phyloP scores from a whole-genome alignment of 1,140 invertebrate species.

The Vanessa tameamea region DNA sequence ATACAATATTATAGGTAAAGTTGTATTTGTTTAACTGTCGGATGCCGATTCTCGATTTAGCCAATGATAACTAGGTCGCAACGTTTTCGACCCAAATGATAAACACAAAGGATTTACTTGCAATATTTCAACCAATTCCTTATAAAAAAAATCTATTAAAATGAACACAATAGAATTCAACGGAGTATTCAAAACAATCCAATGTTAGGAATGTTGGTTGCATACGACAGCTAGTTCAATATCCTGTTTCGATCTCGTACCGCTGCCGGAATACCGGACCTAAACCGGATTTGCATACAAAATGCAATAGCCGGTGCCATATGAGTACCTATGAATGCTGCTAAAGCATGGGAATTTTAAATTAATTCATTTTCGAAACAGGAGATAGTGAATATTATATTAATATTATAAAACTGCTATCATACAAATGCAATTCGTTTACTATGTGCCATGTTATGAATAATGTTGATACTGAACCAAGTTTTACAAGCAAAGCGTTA shows the following conservation, averaged over 20 bases:
- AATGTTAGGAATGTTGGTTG: slow-evolving; percentile 38
- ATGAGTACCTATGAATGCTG: slow-evolving; percentile 13
- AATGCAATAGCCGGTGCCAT: slow-evolving; percentile 30
- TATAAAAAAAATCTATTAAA: neutral
- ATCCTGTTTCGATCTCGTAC: slow-evolving; percentile 37
- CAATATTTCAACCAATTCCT: too few species aligned
- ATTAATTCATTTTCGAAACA: neutral
- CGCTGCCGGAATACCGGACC: slow-evolving; percentile 38
- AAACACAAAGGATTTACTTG: neutral
- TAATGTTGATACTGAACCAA: too few species aligned
- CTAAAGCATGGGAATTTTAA: neutral
- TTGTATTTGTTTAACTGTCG: too few species aligned
- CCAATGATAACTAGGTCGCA: too few species aligned
- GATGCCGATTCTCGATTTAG: too few species aligned
- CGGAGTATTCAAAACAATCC: slow-evolving; percentile 19
- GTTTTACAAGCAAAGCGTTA: too few species aligned
- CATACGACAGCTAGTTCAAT: slow-evolving; percentile 32
- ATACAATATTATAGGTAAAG: too few species aligned
- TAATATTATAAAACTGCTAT: too few species aligned
- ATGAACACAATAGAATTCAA: neutral
- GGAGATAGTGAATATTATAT: too few species aligned
- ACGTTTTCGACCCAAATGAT: too few species aligned
- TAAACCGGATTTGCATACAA: slow-evolving; percentile 41
- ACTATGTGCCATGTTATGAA: too few species aligned
- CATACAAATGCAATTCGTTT: too few species aligned